phyloP scores from a whole-genome alignment of 2,888 invertebrate genomes.

The Bombylius discolor region DNA sequence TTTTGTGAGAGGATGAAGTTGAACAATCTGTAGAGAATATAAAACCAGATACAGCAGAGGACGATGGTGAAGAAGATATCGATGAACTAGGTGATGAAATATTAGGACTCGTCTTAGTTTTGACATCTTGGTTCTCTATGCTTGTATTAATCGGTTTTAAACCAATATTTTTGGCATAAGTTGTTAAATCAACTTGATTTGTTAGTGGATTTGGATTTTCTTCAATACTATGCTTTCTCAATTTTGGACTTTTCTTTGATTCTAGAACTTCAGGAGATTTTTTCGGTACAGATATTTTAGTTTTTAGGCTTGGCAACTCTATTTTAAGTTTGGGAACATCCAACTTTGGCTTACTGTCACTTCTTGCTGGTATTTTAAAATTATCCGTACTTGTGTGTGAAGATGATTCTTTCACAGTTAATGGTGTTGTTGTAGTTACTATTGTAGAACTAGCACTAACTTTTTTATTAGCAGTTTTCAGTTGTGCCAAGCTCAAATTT shows the following conservation, averaged over 20 bases:
- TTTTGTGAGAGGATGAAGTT: slow-evolving; percentile 34
- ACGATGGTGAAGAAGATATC: slow-evolving; percentile 25
- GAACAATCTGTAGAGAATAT: slow-evolving; percentile 11
- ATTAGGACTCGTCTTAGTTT: slow-evolving; percentile 25
- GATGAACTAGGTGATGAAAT: slow-evolving; percentile 25
- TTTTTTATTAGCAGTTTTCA: slow-evolving; percentile 32
- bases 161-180: slow-evolving; percentile 34
- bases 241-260: slow-evolving; percentile 16
- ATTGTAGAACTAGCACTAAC: slow-evolving; percentile 14
- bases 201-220: slow-evolving; percentile 15
- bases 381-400: not conserved
- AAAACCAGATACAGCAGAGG: slow-evolving; percentile 13
- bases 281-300: slow-evolving; percentile 20
- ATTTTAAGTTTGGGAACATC: slow-evolving; percentile 25
- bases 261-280: slow-evolving; percentile 2
- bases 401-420: not conserved
- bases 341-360: slow-evolving; percentile 28
- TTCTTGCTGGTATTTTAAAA: slow-evolving; percentile 6
- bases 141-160: slow-evolving; percentile 29
- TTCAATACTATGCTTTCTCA: slow-evolving; percentile 22
- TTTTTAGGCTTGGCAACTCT: slow-evolving; percentile 25
- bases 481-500: slow-evolving; percentile 22
- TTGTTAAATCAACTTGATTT: slow-evolving; percentile 28
- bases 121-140: slow-evolving; percentile 2
- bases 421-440: not conserved